Conservation (phyloP, 2,797 vertebrate species). For the Hapalemur alaotrensis region DNA sequence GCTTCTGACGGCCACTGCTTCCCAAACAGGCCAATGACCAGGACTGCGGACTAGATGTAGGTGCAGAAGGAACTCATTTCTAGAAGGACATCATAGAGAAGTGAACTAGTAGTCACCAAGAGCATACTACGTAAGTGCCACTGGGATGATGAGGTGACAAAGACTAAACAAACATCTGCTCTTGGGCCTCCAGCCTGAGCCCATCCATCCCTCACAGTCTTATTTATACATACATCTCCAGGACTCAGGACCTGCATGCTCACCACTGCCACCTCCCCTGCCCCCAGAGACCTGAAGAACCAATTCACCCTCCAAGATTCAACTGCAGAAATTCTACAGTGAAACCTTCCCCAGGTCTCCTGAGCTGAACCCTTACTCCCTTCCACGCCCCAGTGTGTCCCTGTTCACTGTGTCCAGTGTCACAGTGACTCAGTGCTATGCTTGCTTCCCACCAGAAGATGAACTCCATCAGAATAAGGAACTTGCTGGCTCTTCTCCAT, state of each 20-base stretch:
- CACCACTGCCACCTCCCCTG: not conserved
- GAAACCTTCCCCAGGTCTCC: not conserved
- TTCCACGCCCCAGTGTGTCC: no score
- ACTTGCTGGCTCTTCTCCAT: not conserved
- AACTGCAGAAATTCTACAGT: not conserved
- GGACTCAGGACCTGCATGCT: not conserved
- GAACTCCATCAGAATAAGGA: not conserved
- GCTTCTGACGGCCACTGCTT: not conserved
- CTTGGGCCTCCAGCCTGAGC: not conserved
- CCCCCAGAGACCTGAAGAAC: not conserved
- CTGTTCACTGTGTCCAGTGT: fast-evolving
- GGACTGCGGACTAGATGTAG: not conserved
- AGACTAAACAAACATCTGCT: not conserved
- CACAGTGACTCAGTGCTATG: fast-evolving
- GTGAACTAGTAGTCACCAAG: not conserved
- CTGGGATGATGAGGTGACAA: not conserved
- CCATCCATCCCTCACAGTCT: not conserved
- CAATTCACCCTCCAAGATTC: not conserved
- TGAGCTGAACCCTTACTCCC: not conserved
- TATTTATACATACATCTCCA: not conserved
- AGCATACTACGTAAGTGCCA: fast-evolving
- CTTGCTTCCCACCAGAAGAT: not conserved
- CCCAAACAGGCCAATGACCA: not conserved
- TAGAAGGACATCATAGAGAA: not conserved
- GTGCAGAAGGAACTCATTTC: not conserved